A percentile compares a stretch with the other conserved stretches of the same genome.
Evolutionary conservation across 1,140 invertebrate genomes (phyloP).

Genomic region (Lepidotrigona ventralis): DNA sequence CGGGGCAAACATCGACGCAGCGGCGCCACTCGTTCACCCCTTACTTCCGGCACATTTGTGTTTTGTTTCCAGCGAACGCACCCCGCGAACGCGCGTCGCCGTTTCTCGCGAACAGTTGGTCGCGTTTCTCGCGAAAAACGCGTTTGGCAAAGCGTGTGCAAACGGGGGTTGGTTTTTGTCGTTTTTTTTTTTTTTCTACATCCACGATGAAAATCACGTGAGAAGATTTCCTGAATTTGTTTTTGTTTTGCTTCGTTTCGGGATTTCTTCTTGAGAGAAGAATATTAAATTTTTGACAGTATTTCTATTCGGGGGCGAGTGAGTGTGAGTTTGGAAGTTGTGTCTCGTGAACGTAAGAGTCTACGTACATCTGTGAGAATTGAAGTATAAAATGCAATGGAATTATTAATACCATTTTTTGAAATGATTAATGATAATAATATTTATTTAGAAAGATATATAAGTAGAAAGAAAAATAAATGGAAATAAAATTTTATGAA

Average conservation of each 20-base stretch:
- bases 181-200: constrained; percentile 16
- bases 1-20: constrained; percentile 67
- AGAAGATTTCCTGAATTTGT: background rate
- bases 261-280: background rate
- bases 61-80: constrained; percentile 70
- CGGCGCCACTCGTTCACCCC: constrained; percentile 72
- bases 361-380: too few species aligned
- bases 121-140: constrained; percentile 45
- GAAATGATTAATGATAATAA: too few species aligned
- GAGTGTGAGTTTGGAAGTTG: too few species aligned
- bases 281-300: background rate
- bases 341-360: too few species aligned
- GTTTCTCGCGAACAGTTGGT: constrained; percentile 45
- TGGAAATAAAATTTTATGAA: too few species aligned
- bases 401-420: too few species aligned
- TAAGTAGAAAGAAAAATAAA: too few species aligned
- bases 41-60: constrained; percentile 76
- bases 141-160: background rate
- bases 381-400: too few species aligned
- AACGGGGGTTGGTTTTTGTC: background rate
- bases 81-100: constrained; percentile 46
- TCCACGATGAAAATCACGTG: background rate
- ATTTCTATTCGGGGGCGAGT: background rate
- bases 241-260: background rate
- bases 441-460: too few species aligned